A percentile compares a stretch with the other conserved stretches of the same genome.
Evolutionary conservation across 1,140 invertebrate genomes (phyloP).

Genomic region (Oppia nitens): DNA sequence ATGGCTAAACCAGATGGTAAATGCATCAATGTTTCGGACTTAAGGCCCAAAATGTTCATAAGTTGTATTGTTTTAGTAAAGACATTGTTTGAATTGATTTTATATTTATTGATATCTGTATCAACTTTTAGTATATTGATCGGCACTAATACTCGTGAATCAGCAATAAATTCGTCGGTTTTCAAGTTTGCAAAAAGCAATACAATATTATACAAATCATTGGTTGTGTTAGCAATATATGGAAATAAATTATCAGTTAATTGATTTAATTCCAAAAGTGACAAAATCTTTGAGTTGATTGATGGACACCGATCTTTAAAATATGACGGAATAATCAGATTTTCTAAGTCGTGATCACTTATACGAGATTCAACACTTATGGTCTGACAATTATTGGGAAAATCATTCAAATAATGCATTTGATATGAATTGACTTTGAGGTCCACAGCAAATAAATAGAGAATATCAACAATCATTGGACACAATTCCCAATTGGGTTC

Average conservation of each 20-base stretch:
- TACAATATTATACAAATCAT: slow-evolving; percentile 28
- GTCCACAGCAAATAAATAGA: slow-evolving; percentile 49
- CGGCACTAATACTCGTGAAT: slow-evolving; percentile 1
- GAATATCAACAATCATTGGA: slow-evolving; percentile 45
- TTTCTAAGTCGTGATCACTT: slow-evolving; percentile 22
- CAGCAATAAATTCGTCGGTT: background rate
- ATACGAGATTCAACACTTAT: slow-evolving; percentile 22
- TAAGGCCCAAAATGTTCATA: slow-evolving; percentile 38
- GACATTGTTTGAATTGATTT: background rate
- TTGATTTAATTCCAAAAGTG: slow-evolving; percentile 1
- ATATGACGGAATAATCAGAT: slow-evolving; percentile 18
- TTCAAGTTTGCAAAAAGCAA: slow-evolving; percentile 11
- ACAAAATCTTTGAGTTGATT: slow-evolving; percentile 15
- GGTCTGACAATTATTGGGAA: slow-evolving; percentile 41
- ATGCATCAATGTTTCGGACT: slow-evolving; percentile 47
- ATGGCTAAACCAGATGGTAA: slow-evolving; percentile 56
- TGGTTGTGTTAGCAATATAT: slow-evolving; percentile 38
- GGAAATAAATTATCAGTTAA: slow-evolving; percentile 40
- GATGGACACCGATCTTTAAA: slow-evolving; percentile 20
- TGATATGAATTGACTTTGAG: slow-evolving; percentile 50
- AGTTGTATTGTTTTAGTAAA: slow-evolving; percentile 23
- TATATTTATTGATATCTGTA: background rate
- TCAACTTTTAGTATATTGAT: background rate
- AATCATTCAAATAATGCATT: slow-evolving; percentile 71
- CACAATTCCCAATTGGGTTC: slow-evolving; percentile 47